Evolutionary conservation across 2,113 vertebrate species (phyloP).

Genomic region (Neolamprologus longior): DNA sequence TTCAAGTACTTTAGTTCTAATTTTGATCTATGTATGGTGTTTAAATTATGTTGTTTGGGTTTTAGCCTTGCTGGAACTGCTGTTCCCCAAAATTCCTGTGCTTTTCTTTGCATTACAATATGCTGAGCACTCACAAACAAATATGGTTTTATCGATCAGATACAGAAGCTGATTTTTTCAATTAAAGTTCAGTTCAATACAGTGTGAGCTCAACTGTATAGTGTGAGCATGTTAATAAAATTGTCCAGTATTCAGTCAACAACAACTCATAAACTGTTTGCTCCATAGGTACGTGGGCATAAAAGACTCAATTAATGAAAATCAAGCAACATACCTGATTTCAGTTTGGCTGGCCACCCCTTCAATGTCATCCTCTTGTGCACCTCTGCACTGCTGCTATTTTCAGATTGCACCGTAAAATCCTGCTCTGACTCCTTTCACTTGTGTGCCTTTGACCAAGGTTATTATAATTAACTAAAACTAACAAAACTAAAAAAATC

Average conservation of each 20-base stretch:
- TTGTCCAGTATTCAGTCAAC: neutral
- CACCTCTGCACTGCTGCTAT: neutral
- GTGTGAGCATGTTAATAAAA: neutral
- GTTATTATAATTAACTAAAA: neutral
- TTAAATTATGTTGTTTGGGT: neutral
- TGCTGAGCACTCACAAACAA: neutral
- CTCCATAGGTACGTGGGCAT: neutral
- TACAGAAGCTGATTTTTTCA: neutral
- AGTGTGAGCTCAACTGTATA: neutral
- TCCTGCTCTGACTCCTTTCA: neutral
- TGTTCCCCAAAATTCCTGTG: neutral
- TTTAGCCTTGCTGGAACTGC: neutral
- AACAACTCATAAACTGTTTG: neutral
- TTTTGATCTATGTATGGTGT: constrained; percentile 3
- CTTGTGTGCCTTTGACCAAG: neutral
- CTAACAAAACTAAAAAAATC: neutral
- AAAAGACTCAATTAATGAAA: neutral
- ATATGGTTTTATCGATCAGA: neutral
- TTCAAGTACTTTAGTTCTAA: neutral
- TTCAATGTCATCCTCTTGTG: neutral
- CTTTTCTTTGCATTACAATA: neutral
- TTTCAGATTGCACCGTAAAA: too few species aligned
- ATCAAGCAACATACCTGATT: neutral
- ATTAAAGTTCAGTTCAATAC: neutral
- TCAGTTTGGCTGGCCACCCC: neutral